Evolutionary conservation across 2,113 vertebrate genomes (phyloP), one percentile per base, ranked within the genome.

Genomic region (Sialia sialis): DNA sequence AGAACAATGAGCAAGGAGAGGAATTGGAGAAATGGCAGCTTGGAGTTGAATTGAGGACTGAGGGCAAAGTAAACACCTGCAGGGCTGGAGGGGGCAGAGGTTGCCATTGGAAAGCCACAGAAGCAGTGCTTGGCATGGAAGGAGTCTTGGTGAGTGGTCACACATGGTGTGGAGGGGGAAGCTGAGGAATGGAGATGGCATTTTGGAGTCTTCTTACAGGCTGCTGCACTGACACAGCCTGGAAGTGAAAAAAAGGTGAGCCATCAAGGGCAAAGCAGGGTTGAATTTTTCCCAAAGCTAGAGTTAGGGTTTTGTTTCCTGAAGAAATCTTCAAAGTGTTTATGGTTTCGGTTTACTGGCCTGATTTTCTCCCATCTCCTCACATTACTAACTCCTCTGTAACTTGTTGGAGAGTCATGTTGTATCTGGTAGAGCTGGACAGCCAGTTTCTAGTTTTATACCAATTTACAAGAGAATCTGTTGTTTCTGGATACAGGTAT

Each of bases 71-170:
- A 27, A 78, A 25, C 6, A 30, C 18, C 18, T 30, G 8, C 6
- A 52, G 19, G 34, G 11, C 3, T 56, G 27, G 22, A 58, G 9
- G 10, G 38, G 13, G 9, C 16, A 46, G 66, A 49, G 21, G 21
- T 2, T 67, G 44, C 23, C 0, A 0, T 5, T 44, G 23, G 25
- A 16, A 63, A 29, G 46, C 4, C 1, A 9, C 8, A 7, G 43
- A 49, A 34, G 16, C 15, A 29, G 17, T 0, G 12, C 22, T 26
- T 3, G 19, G 60, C 16, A 14, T 51, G 14, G 52, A 23, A 20
- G n/a, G n/a, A 34, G 20, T 6, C 4, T 6, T 1, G 4, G 26
- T 7, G 14, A 2, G 34, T 12, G 13, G 7, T 36, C 13, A 15
- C 16, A 6, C 1, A 20, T n/a, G 2, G 16, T 23, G 14, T n/a